These are phyloP conservation scores for Drosophila setifemur DNA, from an alignment of 1,140 invertebrate species.

Conservation along the genomic window DNA sequence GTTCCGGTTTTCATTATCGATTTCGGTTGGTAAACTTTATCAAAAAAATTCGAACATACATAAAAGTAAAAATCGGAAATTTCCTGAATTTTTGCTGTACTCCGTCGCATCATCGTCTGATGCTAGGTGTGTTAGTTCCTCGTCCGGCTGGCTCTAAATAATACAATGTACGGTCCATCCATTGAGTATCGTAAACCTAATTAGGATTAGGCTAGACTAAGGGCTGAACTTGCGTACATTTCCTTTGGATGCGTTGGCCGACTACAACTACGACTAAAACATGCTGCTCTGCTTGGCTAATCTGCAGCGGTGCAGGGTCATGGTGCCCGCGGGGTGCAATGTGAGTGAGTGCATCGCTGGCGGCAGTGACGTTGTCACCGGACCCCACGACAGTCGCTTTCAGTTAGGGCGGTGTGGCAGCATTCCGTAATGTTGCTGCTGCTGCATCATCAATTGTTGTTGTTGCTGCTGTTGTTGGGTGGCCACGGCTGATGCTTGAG, in stretches of 20 bases:
- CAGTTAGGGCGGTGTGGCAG: conserved; percentile 72
- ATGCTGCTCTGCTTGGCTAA: conserved; percentile 72
- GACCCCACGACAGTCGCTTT: conserved; percentile 74
- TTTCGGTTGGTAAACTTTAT: too few species aligned
- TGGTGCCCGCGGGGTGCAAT: conserved; percentile 57
- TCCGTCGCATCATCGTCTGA: conserved; percentile 13
- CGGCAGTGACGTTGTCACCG: conserved; percentile 62
- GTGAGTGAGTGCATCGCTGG: conserved; percentile 53
- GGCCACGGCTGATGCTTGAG: conserved; percentile 36
- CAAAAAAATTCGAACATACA: too few species aligned
- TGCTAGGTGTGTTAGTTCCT: conserved; percentile 58
- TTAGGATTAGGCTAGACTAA: conserved; percentile 44
- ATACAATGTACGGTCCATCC: conserved; percentile 59
- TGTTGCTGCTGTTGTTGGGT: conserved; percentile 58
- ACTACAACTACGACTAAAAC: too few species aligned
- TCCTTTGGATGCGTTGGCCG: conserved; percentile 64
- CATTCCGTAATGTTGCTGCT: conserved; percentile 76
- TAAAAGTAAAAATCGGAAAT: too few species aligned
- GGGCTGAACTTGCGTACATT: conserved; percentile 51
- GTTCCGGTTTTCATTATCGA: neutral
- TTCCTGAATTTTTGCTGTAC: too few species aligned
- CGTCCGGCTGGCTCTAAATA: conserved; percentile 33
- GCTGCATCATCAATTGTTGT: conserved; percentile 48
- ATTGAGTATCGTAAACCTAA: conserved; percentile 9
- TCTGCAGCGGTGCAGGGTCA: conserved; percentile 72